Conservation (phyloP, 2,113 vertebrate species). For the Calonectris borealis region DNA sequence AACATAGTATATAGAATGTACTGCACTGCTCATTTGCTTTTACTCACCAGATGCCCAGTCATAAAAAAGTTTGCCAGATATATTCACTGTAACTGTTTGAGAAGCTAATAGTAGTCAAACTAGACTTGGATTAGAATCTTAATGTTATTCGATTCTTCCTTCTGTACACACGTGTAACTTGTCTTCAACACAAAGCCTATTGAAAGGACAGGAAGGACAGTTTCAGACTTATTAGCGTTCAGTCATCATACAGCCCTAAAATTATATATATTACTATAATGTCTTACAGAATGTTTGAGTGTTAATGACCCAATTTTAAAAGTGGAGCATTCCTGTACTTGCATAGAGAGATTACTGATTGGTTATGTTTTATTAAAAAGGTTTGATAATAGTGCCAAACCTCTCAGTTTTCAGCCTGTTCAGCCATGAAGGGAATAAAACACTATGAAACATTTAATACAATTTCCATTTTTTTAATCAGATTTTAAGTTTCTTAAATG, state of each 20-base stretch:
- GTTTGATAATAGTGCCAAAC: background rate
- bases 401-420: background rate
- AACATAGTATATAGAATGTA: background rate
- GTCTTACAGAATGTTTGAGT: background rate
- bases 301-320: background rate
- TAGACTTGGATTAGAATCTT: background rate
- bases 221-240: background rate
- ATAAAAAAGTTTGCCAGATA: background rate
- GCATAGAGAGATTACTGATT: background rate
- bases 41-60: background rate
- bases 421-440: background rate
- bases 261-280: background rate
- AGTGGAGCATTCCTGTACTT: background rate
- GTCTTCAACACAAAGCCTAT: background rate
- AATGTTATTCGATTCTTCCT: background rate
- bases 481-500: background rate
- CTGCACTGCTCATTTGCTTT: slow-evolving; percentile 42
- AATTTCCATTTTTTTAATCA: background rate
- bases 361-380: background rate
- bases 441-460: background rate
- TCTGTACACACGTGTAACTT: background rate
- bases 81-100: background rate
- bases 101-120: background rate
- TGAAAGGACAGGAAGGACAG: background rate
- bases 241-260: background rate